A percentile compares a stretch with the other conserved stretches of the same genome.
phyloP scores from a whole-genome alignment of 1,140 invertebrate genomes.

The Drosophila repletoides region DNA sequence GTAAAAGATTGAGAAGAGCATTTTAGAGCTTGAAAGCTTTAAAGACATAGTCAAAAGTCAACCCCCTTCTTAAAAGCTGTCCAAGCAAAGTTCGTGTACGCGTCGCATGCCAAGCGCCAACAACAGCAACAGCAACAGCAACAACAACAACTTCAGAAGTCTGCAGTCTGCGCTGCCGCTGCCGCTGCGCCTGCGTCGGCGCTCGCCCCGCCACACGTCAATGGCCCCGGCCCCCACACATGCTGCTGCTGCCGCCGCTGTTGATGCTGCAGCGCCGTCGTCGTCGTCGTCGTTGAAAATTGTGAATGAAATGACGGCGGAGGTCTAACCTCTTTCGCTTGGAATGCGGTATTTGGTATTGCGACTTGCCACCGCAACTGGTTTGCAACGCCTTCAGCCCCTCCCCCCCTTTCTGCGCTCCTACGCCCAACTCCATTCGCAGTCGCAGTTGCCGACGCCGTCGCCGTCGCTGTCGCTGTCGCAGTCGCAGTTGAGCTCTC shows the following conservation, averaged over 20 bases:
- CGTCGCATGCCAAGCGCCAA: constrained; percentile 63
- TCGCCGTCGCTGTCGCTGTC: constrained; percentile 22
- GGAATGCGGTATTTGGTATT: constrained; percentile 71
- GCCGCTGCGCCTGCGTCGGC: too few species aligned
- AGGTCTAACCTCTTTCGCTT: constrained; percentile 68
- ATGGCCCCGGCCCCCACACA: constrained; percentile 37
- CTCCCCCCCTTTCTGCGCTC: neutral
- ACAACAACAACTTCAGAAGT: constrained; percentile 39
- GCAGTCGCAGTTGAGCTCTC: constrained; percentile 17
- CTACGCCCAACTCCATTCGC: neutral
- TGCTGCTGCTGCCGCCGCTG: constrained; percentile 8
- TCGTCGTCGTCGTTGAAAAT: constrained; percentile 50
- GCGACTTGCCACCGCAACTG: constrained; percentile 71
- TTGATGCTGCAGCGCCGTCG: constrained; percentile 16
- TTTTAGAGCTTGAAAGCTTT: constrained; percentile 9
- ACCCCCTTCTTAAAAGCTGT: neutral
- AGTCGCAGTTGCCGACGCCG: neutral
- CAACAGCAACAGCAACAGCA: neutral
- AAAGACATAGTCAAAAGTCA: constrained; percentile 25
- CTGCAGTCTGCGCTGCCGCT: constrained; percentile 29
- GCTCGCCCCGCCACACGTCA: constrained; percentile 7
- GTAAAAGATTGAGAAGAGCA: neutral
- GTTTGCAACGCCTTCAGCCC: constrained; percentile 41
- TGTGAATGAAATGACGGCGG: constrained; percentile 72
- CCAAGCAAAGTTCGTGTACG: constrained; percentile 20